Percentiles rank a stretch among this genome's conserved stretches.
Evolutionary conservation across 2,797 vertebrate genomes (phyloP).

Genomic region (Rousettus madagascariensis): DNA sequence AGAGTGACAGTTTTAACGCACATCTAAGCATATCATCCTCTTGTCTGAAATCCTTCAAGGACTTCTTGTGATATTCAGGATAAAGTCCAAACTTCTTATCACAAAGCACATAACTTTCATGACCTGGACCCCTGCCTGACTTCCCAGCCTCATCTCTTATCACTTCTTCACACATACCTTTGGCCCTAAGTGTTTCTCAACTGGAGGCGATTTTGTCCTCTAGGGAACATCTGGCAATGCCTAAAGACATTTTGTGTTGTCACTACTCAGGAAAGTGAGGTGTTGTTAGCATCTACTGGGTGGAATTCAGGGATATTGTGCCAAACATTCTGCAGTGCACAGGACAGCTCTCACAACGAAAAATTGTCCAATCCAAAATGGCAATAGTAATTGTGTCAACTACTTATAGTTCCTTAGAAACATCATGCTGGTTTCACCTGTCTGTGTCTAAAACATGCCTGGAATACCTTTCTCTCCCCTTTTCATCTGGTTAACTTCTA

Average conservation of each 20-base stretch:
- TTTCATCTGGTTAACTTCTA: slow-evolving; percentile 35
- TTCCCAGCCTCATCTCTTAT: slow-evolving; percentile 57
- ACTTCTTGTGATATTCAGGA: slow-evolving; percentile 65
- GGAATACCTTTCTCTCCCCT: not conserved
- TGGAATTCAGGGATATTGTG: not conserved
- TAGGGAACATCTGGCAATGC: slow-evolving; percentile 15
- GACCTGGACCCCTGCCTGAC: slow-evolving; percentile 54
- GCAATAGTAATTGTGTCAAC: not conserved
- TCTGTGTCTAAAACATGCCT: slow-evolving; percentile 9
- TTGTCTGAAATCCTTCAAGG: slow-evolving; percentile 60
- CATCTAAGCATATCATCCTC: slow-evolving; percentile 40
- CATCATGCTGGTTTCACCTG: slow-evolving; percentile 23
- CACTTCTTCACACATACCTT: slow-evolving; percentile 69
- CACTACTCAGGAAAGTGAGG: not conserved
- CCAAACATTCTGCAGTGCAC: not conserved
- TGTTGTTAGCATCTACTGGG: not conserved
- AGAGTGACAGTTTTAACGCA: slow-evolving; percentile 9
- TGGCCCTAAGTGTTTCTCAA: slow-evolving; percentile 70
- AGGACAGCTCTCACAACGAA: not conserved
- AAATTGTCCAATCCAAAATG: not conserved
- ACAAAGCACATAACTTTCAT: slow-evolving; percentile 52
- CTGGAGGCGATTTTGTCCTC: not conserved
- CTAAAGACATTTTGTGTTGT: slow-evolving; percentile 22
- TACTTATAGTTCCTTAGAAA: not conserved
- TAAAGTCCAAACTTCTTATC: slow-evolving; percentile 76